Evolutionary conservation across 2,113 vertebrate genomes (phyloP).

Genomic region (Eleginops maclovinus): DNA sequence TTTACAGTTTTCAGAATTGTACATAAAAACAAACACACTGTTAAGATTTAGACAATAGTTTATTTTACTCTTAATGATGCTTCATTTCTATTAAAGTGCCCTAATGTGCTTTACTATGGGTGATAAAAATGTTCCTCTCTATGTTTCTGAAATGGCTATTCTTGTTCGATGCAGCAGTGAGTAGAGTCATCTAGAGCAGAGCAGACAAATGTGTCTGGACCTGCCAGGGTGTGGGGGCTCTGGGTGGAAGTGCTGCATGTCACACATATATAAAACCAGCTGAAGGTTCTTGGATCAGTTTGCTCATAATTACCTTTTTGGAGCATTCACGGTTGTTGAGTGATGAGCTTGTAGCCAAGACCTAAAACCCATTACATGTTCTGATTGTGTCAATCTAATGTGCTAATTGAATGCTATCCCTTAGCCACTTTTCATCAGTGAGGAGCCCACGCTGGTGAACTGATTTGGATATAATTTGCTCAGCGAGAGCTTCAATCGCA

Average conservation of each 20-base stretch:
- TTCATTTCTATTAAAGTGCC: no score
- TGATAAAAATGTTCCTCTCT: not conserved
- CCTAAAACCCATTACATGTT: conserved; percentile 73
- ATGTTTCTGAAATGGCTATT: not conserved
- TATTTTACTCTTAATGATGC: no score
- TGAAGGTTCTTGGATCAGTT: not conserved
- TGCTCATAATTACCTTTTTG: conserved; percentile 45
- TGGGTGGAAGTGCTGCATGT: not conserved
- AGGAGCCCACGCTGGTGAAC: conserved; percentile 66
- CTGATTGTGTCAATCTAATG: conserved; percentile 76
- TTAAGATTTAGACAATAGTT: no score
- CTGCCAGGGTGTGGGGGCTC: not conserved
- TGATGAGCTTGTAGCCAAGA: conserved; percentile 52
- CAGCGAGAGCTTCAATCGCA: conserved; percentile 78
- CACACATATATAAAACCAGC: conserved; percentile 3
- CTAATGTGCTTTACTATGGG: not conserved
- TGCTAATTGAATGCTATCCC: conserved; percentile 80
- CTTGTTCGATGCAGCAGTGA: not conserved
- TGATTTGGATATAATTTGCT: conserved; percentile 80
- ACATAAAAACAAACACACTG: no score
- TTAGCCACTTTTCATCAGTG: conserved; percentile 74
- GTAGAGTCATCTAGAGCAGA: not conserved
- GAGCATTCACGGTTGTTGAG: conserved; percentile 35
- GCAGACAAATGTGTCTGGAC: not conserved
- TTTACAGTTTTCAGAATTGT: no score